Base-by-base conservation (phyloP, 2,888 invertebrate genomes). In the Ornithoptera priamus region DNA sequence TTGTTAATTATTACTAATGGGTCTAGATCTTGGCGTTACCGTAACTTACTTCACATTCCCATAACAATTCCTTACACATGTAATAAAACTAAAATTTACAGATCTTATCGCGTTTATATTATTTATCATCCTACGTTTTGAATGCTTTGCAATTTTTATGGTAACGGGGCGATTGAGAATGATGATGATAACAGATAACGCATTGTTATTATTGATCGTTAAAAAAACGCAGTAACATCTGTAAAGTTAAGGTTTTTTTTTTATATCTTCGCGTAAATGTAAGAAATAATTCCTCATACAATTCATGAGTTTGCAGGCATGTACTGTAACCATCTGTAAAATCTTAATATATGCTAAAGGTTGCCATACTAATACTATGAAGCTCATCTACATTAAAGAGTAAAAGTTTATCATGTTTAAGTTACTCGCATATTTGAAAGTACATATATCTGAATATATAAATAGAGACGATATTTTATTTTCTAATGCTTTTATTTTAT, bases 331-430 rank as follows among this genome's bases (percentile, higher is more conserved):
- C 36, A 53, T 24, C 36, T n/a, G 60, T 61, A 18, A 4, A 24
- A 46, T 57, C 58, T 12, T 22, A 64, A 30, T 57, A 42, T 62
- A 63, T 12, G 60, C 30, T 58, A 70, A 62, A n/a, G 20, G 53
- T 63, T 63, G 50, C 59, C 8, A 39, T 24, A 70, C 62, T 70
- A 66, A 59, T 12, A 62, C 66, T 70, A 67, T 63, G 20, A 70
- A 70, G 63, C 67, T 70, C 67, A 63, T 63, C 67, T 67, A 67
- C 62, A 66, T 59, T 46, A 63, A 56, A 60, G 46, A 58, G 18
- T 42, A 65, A 56, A 61, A 36, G 30, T 62, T 50, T 60, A 18
- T 59, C 46, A 70, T 58, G 22, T 46, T 50, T 24, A 70, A 15
- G 4, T 22, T 66, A 63, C 62, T 39, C 63, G n/a, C 57, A 63